Conservation (phyloP, 2,888 invertebrate genomes). For the Cheilosia grossa region DNA sequence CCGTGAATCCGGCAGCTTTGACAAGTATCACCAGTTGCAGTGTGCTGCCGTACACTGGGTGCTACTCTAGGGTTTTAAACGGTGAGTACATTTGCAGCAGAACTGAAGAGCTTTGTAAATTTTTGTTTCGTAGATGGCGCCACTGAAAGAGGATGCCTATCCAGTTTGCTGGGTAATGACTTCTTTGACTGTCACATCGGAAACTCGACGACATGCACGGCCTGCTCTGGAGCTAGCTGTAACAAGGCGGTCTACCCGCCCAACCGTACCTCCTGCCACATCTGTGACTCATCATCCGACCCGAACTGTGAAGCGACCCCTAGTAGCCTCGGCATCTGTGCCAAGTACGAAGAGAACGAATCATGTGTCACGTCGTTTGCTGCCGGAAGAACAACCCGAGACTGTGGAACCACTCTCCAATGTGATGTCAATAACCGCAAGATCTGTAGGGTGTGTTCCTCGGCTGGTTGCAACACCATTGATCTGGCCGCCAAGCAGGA, state of each 20-base stretch:
- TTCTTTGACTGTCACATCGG: slow-evolving; percentile 79
- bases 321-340: slow-evolving; percentile 77
- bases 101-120: neutral
- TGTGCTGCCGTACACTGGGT: slow-evolving; percentile 77
- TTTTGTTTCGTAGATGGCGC: slow-evolving; percentile 76
- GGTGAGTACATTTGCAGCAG: slow-evolving; percentile 23
- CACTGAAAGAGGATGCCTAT: slow-evolving; percentile 81
- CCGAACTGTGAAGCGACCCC: slow-evolving; percentile 77
- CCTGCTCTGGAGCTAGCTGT: slow-evolving; percentile 78
- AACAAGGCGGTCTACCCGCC: slow-evolving; percentile 78
- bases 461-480: slow-evolving; percentile 78
- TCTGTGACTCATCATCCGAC: slow-evolving; percentile 78
- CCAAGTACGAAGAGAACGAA: slow-evolving; percentile 77
- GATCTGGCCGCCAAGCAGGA: slow-evolving; percentile 77
- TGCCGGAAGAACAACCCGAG: slow-evolving; percentile 78
- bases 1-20: slow-evolving; percentile 75
- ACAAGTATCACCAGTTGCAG: slow-evolving; percentile 75
- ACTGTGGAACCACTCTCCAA: slow-evolving; percentile 77
- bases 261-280: slow-evolving; percentile 78
- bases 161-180: slow-evolving; percentile 79
- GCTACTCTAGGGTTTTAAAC: slow-evolving; percentile 78
- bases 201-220: slow-evolving; percentile 76
- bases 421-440: slow-evolving; percentile 77
- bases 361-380: slow-evolving; percentile 78
- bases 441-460: slow-evolving; percentile 77